Conservation (phyloP, 1,140 invertebrate species). For the Sarcophaga bullata region DNA sequence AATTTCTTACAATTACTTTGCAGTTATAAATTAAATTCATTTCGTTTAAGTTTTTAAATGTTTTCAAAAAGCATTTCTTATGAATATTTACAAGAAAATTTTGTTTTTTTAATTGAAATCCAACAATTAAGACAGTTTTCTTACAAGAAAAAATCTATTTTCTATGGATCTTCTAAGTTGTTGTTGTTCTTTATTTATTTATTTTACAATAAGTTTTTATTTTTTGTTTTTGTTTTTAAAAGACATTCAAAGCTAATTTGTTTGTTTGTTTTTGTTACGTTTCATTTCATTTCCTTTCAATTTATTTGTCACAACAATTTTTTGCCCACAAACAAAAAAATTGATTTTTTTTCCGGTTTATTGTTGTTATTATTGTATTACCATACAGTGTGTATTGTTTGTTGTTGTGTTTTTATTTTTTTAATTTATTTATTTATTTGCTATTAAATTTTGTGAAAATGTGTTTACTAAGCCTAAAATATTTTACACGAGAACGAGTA, state of each 20-base stretch:
- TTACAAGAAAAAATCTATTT: no score
- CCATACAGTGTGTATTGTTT: background rate
- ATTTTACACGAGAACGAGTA: background rate
- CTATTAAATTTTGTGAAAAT: conserved; percentile 1
- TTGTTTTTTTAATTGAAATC: no score
- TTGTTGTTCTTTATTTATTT: no score
- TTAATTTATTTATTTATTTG: conserved; percentile 6
- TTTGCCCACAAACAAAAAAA: background rate
- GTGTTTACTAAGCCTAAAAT: background rate
- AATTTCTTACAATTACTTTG: no score
- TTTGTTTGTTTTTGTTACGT: background rate
- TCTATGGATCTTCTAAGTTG: no score
- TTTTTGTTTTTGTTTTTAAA: no score
- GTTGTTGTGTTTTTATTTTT: background rate
- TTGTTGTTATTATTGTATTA: background rate
- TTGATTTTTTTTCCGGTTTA: background rate
- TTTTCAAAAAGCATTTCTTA: no score
- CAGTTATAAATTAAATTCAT: no score
- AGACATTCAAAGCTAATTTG: background rate
- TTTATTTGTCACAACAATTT: background rate
- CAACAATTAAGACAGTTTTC: no score
- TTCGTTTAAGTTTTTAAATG: no score
- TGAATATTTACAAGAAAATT: no score
- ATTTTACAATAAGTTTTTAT: no score
- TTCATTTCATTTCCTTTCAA: background rate